These are phyloP conservation scores for Cremastinae sp. DNA, from an alignment of 2,888 invertebrate genomes.

Conservation along the genomic window DNA sequence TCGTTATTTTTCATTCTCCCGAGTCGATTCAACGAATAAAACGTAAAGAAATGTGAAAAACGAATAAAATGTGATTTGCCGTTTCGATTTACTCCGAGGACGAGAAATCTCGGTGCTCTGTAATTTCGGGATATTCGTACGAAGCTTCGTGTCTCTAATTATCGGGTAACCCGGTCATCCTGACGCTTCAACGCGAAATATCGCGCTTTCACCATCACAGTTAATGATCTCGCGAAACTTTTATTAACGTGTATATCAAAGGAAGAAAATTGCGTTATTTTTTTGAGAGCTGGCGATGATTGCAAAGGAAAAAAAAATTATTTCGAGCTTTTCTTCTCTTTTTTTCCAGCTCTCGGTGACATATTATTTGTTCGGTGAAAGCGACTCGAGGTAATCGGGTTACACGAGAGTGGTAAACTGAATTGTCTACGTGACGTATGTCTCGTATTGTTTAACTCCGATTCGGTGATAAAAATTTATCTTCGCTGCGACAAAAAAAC, in stretches of 20 bases:
- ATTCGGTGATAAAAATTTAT: not conserved
- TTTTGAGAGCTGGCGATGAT: not conserved
- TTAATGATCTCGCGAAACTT: slow-evolving; percentile 34
- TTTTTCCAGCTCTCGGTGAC: slow-evolving; percentile 23
- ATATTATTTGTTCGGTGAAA: slow-evolving; percentile 39
- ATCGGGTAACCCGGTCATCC: slow-evolving; percentile 70
- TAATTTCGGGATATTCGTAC: slow-evolving; percentile 69
- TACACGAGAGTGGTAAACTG: slow-evolving; percentile 27
- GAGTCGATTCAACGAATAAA: too few relatives aligned
- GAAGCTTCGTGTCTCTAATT: slow-evolving; percentile 64
- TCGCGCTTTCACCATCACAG: not conserved
- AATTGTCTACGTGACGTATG: slow-evolving; percentile 11
- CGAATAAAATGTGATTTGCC: too few relatives aligned
- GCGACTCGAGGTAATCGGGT: slow-evolving; percentile 39
- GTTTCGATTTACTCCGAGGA: slow-evolving; percentile 2
- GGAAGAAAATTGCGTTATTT: not conserved
- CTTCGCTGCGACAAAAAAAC: slow-evolving; percentile 1
- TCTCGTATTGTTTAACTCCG: slow-evolving; percentile 10
- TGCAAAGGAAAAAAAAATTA: too few relatives aligned
- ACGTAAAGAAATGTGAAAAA: too few relatives aligned
- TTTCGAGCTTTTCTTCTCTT: slow-evolving; percentile 14
- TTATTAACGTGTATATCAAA: slow-evolving; percentile 10
- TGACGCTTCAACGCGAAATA: slow-evolving; percentile 13
- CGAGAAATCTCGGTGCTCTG: not conserved
- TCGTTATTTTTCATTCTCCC: too few relatives aligned